Percentiles rank a stretch among this genome's conserved stretches.
Conservation (phyloP, 2,113 vertebrate species). For the Phylloscopus whistleri region DNA sequence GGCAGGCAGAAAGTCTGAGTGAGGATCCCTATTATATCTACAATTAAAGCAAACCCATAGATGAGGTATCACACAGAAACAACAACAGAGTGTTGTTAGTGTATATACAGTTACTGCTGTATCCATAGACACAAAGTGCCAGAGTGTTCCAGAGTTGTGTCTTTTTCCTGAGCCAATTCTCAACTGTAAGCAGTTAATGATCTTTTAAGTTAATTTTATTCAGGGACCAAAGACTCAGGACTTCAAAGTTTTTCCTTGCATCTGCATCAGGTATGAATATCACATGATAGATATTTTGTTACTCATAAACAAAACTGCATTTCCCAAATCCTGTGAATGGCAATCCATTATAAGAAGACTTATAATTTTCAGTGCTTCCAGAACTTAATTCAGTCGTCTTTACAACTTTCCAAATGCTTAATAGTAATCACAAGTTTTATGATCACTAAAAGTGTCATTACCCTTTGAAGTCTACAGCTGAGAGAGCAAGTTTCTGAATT, state of each 20-base stretch:
- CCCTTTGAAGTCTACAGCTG: background rate
- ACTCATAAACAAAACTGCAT: background rate
- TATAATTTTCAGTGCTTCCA: background rate
- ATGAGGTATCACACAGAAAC: background rate
- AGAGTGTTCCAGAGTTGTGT: background rate
- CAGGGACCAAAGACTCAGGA: background rate
- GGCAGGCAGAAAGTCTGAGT: background rate
- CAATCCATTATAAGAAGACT: background rate
- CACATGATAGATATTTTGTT: too few relatives aligned
- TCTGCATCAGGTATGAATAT: background rate
- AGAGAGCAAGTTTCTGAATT: background rate
- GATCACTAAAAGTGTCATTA: background rate
- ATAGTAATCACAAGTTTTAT: slow-evolving; percentile 2
- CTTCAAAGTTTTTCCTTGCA: background rate
- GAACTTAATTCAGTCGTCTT: background rate
- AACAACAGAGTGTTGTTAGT: background rate
- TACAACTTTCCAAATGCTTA: background rate
- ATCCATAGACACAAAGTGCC: background rate
- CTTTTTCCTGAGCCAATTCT: background rate
- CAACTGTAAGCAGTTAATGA: background rate
- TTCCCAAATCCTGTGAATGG: background rate
- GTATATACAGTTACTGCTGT: background rate
- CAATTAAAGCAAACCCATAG: background rate
- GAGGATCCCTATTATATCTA: background rate
- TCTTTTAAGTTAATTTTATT: background rate